Evolutionary conservation across 2,113 vertebrate genomes (phyloP).

Genomic region (Neotragus moschatus): DNA sequence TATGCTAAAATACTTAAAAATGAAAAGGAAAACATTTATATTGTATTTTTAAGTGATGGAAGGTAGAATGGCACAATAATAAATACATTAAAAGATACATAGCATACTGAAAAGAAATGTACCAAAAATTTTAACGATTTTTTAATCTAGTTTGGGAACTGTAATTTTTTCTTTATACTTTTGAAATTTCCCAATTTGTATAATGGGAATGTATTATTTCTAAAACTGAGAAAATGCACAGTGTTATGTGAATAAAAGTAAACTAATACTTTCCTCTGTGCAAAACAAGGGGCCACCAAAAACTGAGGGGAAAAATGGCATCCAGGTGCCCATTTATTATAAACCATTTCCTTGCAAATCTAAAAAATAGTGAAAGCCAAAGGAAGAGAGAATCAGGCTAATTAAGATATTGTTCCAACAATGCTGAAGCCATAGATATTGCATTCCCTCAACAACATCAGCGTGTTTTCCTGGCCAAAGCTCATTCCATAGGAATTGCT

Average conservation of each 20-base stretch:
- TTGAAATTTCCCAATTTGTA: background rate
- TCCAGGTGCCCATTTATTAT: background rate
- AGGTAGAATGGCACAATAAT: background rate
- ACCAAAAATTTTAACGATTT: background rate
- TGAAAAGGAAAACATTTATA: background rate
- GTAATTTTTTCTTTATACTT: background rate
- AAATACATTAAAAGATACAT: background rate
- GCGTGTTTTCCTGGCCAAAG: constrained; percentile 24
- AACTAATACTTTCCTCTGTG: background rate
- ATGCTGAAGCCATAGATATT: background rate
- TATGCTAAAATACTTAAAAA: background rate
- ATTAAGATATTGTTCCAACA: background rate
- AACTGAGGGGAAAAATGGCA: background rate
- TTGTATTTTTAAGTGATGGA: background rate
- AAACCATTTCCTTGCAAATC: background rate
- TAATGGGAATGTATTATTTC: background rate
- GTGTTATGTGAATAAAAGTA: background rate
- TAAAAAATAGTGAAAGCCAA: background rate
- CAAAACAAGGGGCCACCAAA: background rate
- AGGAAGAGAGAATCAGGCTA: background rate
- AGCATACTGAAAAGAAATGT: background rate
- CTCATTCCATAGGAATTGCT: constrained; percentile 47
- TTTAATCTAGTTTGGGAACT: background rate
- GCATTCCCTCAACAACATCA: background rate
- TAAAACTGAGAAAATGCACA: background rate